These are phyloP conservation scores for Megalops atlanticus DNA, from an alignment of 2,113 vertebrate species.

Conservation along the genomic window DNA sequence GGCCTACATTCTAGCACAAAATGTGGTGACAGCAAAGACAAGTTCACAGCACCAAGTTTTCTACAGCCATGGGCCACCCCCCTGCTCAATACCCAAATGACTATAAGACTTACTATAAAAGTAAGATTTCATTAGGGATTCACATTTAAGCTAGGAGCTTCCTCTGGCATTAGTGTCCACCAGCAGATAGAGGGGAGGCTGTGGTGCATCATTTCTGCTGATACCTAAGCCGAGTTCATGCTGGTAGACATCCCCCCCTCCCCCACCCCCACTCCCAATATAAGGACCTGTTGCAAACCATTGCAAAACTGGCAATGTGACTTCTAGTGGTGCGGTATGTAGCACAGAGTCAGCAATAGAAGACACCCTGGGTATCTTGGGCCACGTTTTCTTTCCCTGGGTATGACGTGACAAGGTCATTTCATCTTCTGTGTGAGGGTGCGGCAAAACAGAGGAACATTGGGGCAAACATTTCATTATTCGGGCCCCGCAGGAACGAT, in stretches of 20 bases:
- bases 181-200: neutral
- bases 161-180: neutral
- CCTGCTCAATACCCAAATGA: no score
- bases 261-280: no score
- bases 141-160: neutral
- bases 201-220: neutral
- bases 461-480: constrained; percentile 56
- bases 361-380: neutral
- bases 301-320: neutral
- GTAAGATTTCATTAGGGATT: no score
- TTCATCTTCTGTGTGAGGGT: constrained; percentile 34
- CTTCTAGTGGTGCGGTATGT: neutral
- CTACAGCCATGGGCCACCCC: no score
- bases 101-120: no score
- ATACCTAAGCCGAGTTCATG: no score
- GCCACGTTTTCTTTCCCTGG: constrained; percentile 9
- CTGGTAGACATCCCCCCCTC: no score
- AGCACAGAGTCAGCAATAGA: neutral
- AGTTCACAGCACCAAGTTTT: no score
- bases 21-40: no score
- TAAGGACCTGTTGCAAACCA: no score
- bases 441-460: constrained; percentile 35
- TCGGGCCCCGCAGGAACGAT: constrained; percentile 39
- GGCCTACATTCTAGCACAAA: no score
- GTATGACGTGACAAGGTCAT: constrained; percentile 30